Percentiles rank a stretch among this genome's conserved stretches.
These are phyloP conservation scores for Cosmopolites sordidus DNA, from an alignment of 2,888 invertebrate species.

Conservation along the genomic window DNA sequence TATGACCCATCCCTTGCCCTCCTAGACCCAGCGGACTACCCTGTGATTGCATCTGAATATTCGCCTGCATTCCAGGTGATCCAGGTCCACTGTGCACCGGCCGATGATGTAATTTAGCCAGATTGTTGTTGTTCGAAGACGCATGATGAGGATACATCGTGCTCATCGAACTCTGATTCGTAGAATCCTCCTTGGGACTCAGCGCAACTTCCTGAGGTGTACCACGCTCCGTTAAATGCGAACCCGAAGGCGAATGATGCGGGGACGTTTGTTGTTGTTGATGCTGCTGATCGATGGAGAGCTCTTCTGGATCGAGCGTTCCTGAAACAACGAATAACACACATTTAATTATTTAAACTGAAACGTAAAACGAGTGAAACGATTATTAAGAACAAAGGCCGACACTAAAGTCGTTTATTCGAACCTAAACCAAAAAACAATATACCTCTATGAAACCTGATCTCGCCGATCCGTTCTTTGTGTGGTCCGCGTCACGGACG, in stretches of 20 bases:
- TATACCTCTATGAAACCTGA: not conserved
- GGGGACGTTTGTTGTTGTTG: constrained; percentile 35
- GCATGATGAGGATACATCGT: constrained; percentile 51
- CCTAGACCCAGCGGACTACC: constrained; percentile 47
- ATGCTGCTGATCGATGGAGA: constrained; percentile 63
- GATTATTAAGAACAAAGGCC: not conserved
- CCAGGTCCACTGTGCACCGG: constrained; percentile 64
- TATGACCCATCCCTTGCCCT: constrained; percentile 49
- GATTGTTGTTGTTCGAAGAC: constrained; percentile 43
- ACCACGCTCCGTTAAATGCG: constrained; percentile 52
- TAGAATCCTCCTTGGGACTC: constrained; percentile 70
- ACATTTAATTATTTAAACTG: not conserved
- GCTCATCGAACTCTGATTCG: constrained; percentile 64
- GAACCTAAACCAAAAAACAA: too few species aligned
- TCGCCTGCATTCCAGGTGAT: constrained; percentile 50
- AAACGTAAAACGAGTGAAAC: too few species aligned
- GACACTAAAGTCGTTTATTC: too few species aligned
- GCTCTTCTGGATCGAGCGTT: constrained; percentile 74
- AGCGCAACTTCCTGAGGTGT: constrained; percentile 51
- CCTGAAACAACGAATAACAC: constrained; percentile 54
- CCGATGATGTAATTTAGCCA: constrained; percentile 39
- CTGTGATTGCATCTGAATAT: constrained; percentile 44
- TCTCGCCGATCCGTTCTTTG: not conserved
- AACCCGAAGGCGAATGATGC: constrained; percentile 41
- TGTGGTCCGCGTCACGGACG: not conserved